Evolutionary conservation across 2,888 invertebrate species (phyloP), one percentile per base, ranked within the genome.

Genomic region (Tupiocoris notatus): DNA sequence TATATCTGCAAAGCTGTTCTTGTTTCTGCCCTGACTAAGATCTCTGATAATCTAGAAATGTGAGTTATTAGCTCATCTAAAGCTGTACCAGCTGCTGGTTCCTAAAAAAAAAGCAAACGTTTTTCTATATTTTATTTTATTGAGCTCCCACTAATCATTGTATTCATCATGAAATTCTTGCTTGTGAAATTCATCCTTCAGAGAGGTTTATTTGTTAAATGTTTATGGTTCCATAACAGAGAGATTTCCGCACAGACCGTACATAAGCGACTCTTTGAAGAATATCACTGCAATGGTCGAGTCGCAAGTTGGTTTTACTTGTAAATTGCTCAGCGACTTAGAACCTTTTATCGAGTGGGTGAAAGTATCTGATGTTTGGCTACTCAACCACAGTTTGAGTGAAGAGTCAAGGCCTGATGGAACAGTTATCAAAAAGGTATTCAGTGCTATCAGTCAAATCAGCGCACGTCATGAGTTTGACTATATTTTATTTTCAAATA

Each of bases 291-390:
- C 89, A 20, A 81, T 90, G 79, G 86, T 91, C 68, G 92, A 94
- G 82, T 88, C 89, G 67, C 90, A 89, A 20, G 92, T 89, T 39
- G 86, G 83, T 25, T 89, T 96, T 81, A 88, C 90, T 80, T 96
- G 96, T 85, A 88, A 92, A 63, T 86, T 93, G 75, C 83, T 87
- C 25, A 92, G 93, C 56, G 95, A 96, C 83, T 86, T 94, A 80
- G 92, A 92, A 83, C 93, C 95, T 0, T 89, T 88, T 81, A 87
- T 96, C 71, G 88, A 90, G 81, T 97, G 96, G 96, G 83, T 93
- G 78, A 88, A 86, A 81, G 86, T 88, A 23, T 85, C 84, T 77
- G 82, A 81, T 80, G 73, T 80, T 1, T 64, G 65, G 64, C 25
- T 66, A 12, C 56, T 65, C 64, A 21, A 58, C 64, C n/a, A 22